phyloP scores from a whole-genome alignment of 2,113 vertebrate genomes.

The Epinephelus cyanopodus region DNA sequence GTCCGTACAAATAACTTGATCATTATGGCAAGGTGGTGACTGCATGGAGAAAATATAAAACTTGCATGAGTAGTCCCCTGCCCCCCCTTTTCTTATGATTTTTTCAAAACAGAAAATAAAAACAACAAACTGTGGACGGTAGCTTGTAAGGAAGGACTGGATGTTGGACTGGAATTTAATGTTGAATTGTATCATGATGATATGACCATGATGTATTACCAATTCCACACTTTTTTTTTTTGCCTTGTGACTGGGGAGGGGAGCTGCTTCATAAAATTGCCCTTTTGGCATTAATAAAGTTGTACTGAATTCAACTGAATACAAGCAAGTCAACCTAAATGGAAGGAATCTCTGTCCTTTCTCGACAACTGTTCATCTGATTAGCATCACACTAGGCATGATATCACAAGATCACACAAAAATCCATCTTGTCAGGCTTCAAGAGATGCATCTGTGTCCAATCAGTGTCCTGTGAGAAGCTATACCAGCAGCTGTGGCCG shows the following conservation, averaged over 20 bases:
- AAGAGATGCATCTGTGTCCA: no score
- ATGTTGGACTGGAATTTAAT: not conserved
- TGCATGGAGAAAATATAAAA: conserved; percentile 14
- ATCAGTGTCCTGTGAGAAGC: no score
- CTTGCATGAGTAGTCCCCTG: not conserved
- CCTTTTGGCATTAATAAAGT: not conserved
- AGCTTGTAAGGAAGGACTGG: not conserved
- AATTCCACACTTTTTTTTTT: no score
- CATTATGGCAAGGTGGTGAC: conserved; percentile 44
- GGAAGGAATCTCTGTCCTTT: no score
- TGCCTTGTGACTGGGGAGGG: not conserved
- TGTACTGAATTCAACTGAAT: not conserved
- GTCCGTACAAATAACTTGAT: conserved; percentile 47
- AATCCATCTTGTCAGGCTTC: no score
- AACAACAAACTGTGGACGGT: not conserved
- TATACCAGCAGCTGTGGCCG: no score
- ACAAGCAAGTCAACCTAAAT: not conserved
- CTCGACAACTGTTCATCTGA: no score
- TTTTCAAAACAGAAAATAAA: conserved; percentile 17
- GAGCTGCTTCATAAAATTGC: not conserved
- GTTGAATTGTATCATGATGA: not conserved
- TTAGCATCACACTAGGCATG: no score
- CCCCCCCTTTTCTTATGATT: not conserved
- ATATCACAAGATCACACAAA: no score
- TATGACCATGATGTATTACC: not conserved